phyloP scores from a whole-genome alignment of 2,113 vertebrate species.

The Platysteira castanea region DNA sequence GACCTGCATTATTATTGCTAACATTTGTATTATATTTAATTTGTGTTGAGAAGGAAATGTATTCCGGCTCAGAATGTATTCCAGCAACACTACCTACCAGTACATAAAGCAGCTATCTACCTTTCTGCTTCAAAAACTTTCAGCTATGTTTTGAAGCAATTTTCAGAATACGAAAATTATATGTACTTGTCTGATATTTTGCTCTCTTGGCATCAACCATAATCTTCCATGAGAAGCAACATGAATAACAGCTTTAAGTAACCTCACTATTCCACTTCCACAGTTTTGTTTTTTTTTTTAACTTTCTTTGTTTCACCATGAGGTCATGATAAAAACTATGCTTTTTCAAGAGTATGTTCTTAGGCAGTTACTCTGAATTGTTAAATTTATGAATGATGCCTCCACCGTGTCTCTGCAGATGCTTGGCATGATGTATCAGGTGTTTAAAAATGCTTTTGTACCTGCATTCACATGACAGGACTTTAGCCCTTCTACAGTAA shows the following conservation, averaged over 20 bases:
- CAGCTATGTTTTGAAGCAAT: not conserved
- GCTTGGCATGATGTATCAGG: not conserved
- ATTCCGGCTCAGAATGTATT: not conserved
- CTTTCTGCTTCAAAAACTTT: not conserved
- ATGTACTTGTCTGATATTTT: not conserved
- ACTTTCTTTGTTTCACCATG: not conserved
- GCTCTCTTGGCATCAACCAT: not conserved
- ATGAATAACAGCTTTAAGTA: not conserved
- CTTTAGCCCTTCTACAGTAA: constrained; percentile 49
- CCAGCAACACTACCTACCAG: not conserved
- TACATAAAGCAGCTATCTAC: not conserved
- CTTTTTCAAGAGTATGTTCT: not conserved
- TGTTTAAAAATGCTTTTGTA: constrained; percentile 26
- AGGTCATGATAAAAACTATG: not conserved
- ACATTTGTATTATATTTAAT: not conserved
- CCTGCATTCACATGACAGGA: not conserved
- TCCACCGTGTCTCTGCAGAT: not conserved
- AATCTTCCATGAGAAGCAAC: not conserved
- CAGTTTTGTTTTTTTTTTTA: not conserved
- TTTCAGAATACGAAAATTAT: constrained; percentile 5
- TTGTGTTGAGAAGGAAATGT: not conserved
- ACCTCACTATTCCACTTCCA: not conserved
- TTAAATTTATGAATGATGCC: not conserved
- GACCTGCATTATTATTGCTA: not conserved
- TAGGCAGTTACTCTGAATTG: not conserved